These are phyloP conservation scores for Grantiella picta DNA, from an alignment of 2,113 vertebrate species.

Conservation along the genomic window DNA sequence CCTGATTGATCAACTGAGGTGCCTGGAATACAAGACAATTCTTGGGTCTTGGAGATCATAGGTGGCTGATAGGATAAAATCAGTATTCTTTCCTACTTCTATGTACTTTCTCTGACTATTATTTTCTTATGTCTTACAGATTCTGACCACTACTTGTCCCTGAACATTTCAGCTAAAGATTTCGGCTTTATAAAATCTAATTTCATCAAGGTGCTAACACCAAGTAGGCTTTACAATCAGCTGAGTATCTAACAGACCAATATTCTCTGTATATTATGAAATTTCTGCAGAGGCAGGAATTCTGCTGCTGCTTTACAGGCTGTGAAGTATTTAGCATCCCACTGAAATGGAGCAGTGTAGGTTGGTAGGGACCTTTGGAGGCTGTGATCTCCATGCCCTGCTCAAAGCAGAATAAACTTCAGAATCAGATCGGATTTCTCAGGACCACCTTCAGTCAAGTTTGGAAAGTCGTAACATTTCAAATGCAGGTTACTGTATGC, in stretches of 20 bases:
- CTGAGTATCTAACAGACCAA: background rate
- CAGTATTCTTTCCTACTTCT: background rate
- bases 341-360: rapidly evolving
- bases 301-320: background rate
- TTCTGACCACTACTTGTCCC: background rate
- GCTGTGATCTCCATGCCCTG: background rate
- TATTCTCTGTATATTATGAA: background rate
- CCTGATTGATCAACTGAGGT: background rate
- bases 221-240: background rate
- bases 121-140: background rate
- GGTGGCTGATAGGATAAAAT: background rate
- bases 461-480: background rate
- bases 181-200: background rate
- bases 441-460: background rate
- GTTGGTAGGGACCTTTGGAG: background rate
- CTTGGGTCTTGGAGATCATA: background rate
- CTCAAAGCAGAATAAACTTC: background rate
- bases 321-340: background rate
- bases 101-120: background rate
- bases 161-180: background rate
- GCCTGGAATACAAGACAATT: background rate
- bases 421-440: background rate
- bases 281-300: background rate
- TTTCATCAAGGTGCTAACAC: background rate
- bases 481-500: background rate